These are phyloP conservation scores for Hetaerina titia DNA, from an alignment of 2,888 invertebrate species.

Conservation along the genomic window DNA sequence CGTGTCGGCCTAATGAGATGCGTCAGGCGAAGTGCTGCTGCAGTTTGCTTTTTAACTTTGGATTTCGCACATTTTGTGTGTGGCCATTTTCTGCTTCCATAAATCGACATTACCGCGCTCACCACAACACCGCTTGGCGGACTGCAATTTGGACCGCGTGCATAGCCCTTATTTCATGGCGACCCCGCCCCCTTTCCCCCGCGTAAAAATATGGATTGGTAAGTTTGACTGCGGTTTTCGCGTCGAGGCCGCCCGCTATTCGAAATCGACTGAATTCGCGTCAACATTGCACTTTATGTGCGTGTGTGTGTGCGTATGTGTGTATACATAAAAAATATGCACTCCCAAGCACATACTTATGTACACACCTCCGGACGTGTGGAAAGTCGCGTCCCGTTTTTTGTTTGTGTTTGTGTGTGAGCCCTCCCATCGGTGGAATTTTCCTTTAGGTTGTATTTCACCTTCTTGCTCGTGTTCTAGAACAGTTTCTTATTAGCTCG, in stretches of 20 bases:
- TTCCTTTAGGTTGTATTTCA: background rate
- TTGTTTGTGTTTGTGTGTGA: background rate
- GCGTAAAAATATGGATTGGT: slow-evolving; percentile 3
- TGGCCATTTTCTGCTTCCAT: slow-evolving; percentile 4
- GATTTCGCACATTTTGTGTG: background rate
- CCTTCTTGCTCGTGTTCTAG: background rate
- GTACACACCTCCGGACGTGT: no score
- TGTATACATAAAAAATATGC: no score
- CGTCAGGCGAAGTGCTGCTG: background rate
- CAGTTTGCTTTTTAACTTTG: background rate
- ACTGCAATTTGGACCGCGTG: background rate
- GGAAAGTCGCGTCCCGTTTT: background rate
- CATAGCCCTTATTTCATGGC: background rate
- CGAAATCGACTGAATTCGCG: background rate
- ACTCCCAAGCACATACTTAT: no score
- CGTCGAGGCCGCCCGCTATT: background rate
- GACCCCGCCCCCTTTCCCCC: background rate
- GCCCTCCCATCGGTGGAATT: background rate
- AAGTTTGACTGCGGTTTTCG: slow-evolving; percentile 1
- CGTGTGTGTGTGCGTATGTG: background rate
- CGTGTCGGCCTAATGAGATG: background rate
- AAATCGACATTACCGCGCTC: background rate
- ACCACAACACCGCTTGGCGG: background rate
- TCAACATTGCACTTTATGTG: background rate
- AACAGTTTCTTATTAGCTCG: slow-evolving; percentile 6